A percentile compares a stretch with the other conserved stretches of the same genome.
Evolutionary conservation across 2,113 vertebrate species (phyloP).

Genomic region (Eulacestoma nigropectus): DNA sequence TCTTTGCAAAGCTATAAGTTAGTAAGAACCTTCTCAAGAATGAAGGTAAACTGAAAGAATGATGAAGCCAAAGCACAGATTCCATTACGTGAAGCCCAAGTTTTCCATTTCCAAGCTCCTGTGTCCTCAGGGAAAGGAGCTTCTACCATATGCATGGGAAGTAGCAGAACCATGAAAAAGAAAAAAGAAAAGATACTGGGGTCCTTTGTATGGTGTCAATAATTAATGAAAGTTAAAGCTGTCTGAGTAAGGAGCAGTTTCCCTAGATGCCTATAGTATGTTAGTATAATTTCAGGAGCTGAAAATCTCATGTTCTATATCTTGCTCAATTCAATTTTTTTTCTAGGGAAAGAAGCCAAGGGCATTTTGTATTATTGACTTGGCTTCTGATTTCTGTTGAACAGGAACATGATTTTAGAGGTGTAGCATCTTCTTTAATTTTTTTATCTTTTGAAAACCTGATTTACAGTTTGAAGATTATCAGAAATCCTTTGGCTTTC

Average conservation of each 20-base stretch:
- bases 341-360: conserved; percentile 27
- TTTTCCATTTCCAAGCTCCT: background rate
- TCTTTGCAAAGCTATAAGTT: background rate
- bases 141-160: background rate
- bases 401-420: background rate
- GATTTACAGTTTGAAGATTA: conserved; percentile 75
- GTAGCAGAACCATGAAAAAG: background rate
- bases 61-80: background rate
- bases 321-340: background rate
- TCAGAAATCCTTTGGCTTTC: conserved; percentile 66
- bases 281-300: background rate
- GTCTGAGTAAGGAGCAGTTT: background rate
- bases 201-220: background rate
- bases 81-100: background rate
- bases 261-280: background rate
- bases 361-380: background rate
- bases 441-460: conserved; percentile 34
- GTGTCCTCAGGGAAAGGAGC: background rate
- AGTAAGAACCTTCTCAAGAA: background rate
- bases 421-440: background rate
- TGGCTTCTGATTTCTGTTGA: background rate
- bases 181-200: background rate
- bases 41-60: background rate
- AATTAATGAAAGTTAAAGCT: background rate
- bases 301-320: background rate